Conservation (phyloP, 2,797 vertebrate genomes). For the Microctenopoma stevenorrisi region DNA sequence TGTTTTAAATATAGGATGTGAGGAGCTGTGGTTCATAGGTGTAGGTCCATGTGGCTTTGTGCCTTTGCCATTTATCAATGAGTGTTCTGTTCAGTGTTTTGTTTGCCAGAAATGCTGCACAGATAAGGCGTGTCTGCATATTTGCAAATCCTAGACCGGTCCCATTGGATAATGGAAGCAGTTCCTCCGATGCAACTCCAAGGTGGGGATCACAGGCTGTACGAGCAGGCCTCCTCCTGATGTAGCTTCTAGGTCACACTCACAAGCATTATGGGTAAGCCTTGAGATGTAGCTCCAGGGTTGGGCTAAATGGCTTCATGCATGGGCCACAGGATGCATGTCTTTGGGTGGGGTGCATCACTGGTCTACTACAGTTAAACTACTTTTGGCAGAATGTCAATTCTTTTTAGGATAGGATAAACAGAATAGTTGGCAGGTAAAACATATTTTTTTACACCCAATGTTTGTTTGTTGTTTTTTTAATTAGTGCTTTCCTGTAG, state of each 20-base stretch:
- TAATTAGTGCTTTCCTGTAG: constrained; percentile 11
- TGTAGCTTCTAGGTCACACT: constrained; percentile 47
- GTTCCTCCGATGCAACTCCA: constrained; percentile 56
- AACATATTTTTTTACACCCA: background rate
- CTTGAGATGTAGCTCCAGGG: constrained; percentile 46
- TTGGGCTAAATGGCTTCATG: constrained; percentile 38
- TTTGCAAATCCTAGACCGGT: constrained; percentile 66
- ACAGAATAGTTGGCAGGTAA: constrained; percentile 19
- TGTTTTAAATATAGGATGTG: constrained; percentile 24
- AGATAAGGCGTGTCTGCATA: constrained; percentile 73
- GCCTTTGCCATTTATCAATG: constrained; percentile 19
- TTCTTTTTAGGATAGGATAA: constrained; percentile 22
- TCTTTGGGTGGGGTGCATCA: constrained; percentile 29
- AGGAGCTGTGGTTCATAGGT: constrained; percentile 13
- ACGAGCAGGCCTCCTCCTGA: constrained; percentile 48
- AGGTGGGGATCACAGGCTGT: constrained; percentile 60
- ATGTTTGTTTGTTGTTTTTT: background rate
- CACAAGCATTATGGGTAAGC: constrained; percentile 25
- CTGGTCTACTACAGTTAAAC: constrained; percentile 18
- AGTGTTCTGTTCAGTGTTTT: constrained; percentile 54
- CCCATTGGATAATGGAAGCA: constrained; percentile 58
- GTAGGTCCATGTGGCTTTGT: constrained; percentile 30
- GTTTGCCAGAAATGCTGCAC: constrained; percentile 29
- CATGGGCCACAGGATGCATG: constrained; percentile 16
- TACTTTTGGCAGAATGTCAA: constrained; percentile 3